Conservation (phyloP, 2,888 invertebrate species). For the Phragmatobia fuliginosa region DNA sequence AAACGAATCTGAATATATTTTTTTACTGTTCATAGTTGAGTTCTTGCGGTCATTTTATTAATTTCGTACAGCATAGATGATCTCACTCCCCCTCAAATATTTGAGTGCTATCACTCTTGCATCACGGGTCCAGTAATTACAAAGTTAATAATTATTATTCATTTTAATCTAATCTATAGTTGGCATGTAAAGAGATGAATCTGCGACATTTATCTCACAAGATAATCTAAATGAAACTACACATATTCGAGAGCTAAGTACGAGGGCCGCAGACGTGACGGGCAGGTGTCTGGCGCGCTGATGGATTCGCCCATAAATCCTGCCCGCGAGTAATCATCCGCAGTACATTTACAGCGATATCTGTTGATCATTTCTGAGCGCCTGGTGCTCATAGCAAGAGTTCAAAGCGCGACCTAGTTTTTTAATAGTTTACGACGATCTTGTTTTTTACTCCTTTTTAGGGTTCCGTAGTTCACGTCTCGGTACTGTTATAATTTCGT, state of each 20-base stretch:
- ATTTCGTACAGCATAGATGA: too few species aligned
- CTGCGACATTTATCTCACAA: neutral
- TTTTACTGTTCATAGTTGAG: too few species aligned
- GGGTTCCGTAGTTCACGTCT: too few species aligned
- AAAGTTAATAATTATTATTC: neutral
- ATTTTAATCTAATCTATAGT: neutral
- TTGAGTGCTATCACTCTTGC: too few species aligned
- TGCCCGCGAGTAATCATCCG: conserved; percentile 27
- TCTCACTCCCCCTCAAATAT: too few species aligned
- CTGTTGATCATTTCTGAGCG: conserved; percentile 17
- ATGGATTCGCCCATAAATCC: conserved; percentile 29
- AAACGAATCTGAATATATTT: too few species aligned
- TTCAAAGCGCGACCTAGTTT: conserved; percentile 25
- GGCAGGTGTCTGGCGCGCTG: conserved; percentile 27
- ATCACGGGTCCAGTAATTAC: too few species aligned
- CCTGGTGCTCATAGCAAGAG: conserved; percentile 13
- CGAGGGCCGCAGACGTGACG: conserved; percentile 26
- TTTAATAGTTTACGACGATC: too few species aligned
- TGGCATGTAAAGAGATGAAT: neutral
- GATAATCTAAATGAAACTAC: neutral
- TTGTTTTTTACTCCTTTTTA: too few species aligned
- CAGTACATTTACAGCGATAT: conserved; percentile 20
- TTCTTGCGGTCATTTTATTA: too few species aligned
- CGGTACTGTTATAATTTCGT: too few species aligned
- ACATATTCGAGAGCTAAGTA: conserved; percentile 12